Evolutionary conservation across 2,888 invertebrate genomes (phyloP).

Genomic region (Clistopyga incitator): DNA sequence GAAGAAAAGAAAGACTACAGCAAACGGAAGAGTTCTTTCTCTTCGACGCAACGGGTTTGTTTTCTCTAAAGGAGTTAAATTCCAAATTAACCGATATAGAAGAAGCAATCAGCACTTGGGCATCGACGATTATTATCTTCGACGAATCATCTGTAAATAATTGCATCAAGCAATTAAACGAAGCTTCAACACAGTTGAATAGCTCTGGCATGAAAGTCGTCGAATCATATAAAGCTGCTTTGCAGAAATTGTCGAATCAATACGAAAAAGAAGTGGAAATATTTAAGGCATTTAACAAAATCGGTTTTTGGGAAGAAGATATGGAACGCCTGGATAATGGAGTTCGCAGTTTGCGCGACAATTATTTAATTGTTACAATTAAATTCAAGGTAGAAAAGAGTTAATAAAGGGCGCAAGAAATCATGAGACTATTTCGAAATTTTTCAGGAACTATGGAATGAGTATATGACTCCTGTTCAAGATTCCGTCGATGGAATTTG

Average conservation of each 20-base stretch:
- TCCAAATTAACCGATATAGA: conserved; percentile 47
- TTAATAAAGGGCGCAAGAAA: not conserved
- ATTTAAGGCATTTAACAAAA: conserved; percentile 43
- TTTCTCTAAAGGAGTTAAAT: conserved; percentile 59
- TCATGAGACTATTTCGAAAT: not conserved
- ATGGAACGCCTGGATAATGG: conserved; percentile 45
- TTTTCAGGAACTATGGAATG: conserved; percentile 54
- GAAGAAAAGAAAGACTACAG: conserved; percentile 59
- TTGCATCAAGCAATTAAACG: conserved; percentile 44
- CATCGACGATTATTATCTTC: conserved; percentile 60
- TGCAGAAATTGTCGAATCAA: conserved; percentile 47
- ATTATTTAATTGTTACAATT: conserved; percentile 25
- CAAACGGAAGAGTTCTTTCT: conserved; percentile 60
- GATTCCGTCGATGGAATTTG: conserved; percentile 19
- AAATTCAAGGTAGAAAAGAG: conserved; percentile 51
- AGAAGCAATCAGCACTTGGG: conserved; percentile 46
- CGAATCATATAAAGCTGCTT: conserved; percentile 55
- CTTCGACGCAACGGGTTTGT: conserved; percentile 58
- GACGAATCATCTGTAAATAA: conserved; percentile 52
- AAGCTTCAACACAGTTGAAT: conserved; percentile 43
- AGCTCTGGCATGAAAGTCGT: conserved; percentile 50
- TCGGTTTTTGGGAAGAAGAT: conserved; percentile 53
- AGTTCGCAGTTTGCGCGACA: conserved; percentile 38
- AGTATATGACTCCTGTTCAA: conserved; percentile 26
- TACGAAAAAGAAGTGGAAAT: conserved; percentile 53